phyloP scores from a whole-genome alignment of 2,797 vertebrate species.

The Glyptemys insculpta region DNA sequence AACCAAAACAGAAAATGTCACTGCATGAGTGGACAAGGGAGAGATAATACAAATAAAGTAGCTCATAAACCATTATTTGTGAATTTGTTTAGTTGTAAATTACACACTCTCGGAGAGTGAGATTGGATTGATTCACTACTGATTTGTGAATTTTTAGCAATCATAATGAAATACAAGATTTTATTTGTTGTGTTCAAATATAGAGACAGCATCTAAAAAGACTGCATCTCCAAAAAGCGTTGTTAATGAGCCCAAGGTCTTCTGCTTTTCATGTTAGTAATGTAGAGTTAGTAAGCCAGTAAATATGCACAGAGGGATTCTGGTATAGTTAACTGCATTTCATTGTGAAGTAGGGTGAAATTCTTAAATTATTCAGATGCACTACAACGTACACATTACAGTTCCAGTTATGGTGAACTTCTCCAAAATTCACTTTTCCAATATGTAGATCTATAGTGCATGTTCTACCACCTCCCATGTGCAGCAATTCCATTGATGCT shows the following conservation, averaged over 20 bases:
- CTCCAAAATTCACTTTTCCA: not conserved
- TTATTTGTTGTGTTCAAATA: not conserved
- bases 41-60: not conserved
- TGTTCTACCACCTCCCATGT: not conserved
- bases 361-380: not conserved
- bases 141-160: not conserved
- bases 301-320: not conserved
- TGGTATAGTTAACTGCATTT: not conserved
- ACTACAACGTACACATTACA: not conserved
- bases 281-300: not conserved
- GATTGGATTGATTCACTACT: not conserved
- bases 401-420: not conserved
- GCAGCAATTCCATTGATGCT: not conserved
- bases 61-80: not conserved
- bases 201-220: not conserved
- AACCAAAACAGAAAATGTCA: not conserved
- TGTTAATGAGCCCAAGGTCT: not conserved
- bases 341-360: not conserved
- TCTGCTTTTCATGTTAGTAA: not conserved
- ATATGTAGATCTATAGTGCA: not conserved
- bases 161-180: not conserved
- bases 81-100: not conserved
- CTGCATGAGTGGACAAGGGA: not conserved
- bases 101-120: not conserved
- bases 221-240: not conserved